Conservation (phyloP, 2,888 invertebrate species). For the Agrypnus murinus region DNA sequence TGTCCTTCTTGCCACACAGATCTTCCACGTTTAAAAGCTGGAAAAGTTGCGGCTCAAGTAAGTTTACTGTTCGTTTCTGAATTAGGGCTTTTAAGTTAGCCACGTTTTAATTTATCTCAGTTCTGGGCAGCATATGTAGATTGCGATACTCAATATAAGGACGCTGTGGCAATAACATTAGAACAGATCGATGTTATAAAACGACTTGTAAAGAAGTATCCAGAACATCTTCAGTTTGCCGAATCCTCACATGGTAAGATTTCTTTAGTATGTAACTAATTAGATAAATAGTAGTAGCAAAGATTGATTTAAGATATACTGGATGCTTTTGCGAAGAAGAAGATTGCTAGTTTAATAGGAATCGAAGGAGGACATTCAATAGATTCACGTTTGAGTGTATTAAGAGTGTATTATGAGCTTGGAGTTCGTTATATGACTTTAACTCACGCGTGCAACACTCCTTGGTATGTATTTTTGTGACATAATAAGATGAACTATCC, state of each 20-base stretch:
- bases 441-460: constrained; percentile 77
- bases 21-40: too few species aligned
- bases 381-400: constrained; percentile 74
- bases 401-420: constrained; percentile 76
- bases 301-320: constrained; percentile 64
- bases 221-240: constrained; percentile 68
- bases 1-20: too few species aligned
- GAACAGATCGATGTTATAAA: constrained; percentile 79
- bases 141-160: constrained; percentile 74
- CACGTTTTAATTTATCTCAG: constrained; percentile 71
- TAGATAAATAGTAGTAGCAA: too few species aligned
- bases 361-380: constrained; percentile 79
- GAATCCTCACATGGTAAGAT: too few species aligned
- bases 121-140: constrained; percentile 77
- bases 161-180: constrained; percentile 74
- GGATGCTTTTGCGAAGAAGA: constrained; percentile 71
- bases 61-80: too few species aligned
- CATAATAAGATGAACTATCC: too few species aligned
- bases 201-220: constrained; percentile 68
- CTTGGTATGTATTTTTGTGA: constrained; percentile 70
- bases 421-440: constrained; percentile 78
- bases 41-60: too few species aligned
- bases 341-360: constrained; percentile 76
- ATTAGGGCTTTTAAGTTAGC: too few species aligned
- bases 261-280: too few species aligned